Evolutionary conservation across 2,797 vertebrate species (phyloP).

Genomic region (Limosa lapponica): DNA sequence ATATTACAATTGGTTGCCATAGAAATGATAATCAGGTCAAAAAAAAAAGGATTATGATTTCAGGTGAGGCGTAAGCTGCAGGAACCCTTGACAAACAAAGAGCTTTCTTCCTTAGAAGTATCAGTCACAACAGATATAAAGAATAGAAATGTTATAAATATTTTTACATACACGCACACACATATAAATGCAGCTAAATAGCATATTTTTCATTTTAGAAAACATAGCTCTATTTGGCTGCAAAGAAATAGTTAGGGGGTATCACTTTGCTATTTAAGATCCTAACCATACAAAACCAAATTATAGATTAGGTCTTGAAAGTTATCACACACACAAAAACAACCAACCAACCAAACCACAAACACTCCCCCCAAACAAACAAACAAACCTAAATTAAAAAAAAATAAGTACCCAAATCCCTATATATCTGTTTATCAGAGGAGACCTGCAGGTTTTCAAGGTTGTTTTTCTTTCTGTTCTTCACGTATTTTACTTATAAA

Average conservation of each 20-base stretch:
- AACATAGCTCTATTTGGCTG: neutral
- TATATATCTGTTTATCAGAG: neutral
- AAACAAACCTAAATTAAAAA: accelerated
- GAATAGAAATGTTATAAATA: neutral
- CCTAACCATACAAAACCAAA: accelerated
- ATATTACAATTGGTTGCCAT: constrained; percentile 27
- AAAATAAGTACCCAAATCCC: neutral
- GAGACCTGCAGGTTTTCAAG: neutral
- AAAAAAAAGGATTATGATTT: constrained; percentile 25
- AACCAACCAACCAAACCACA: neutral
- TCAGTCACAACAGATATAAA: neutral
- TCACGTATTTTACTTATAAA: neutral
- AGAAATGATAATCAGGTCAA: constrained; percentile 49
- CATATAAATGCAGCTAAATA: neutral
- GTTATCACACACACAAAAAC: accelerated
- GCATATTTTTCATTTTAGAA: neutral
- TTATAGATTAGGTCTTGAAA: neutral
- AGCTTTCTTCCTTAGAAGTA: neutral
- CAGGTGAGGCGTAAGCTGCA: neutral
- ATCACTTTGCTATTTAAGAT: neutral
- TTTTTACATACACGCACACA: neutral
- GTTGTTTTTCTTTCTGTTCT: neutral
- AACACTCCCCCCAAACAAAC: accelerated
- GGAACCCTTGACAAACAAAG: neutral
- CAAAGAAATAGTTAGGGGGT: neutral